These are phyloP conservation scores for Halichondria panicea DNA, from an alignment of 37 sponge, comb jelly and placozoan genomes.

Conservation along the genomic window DNA sequence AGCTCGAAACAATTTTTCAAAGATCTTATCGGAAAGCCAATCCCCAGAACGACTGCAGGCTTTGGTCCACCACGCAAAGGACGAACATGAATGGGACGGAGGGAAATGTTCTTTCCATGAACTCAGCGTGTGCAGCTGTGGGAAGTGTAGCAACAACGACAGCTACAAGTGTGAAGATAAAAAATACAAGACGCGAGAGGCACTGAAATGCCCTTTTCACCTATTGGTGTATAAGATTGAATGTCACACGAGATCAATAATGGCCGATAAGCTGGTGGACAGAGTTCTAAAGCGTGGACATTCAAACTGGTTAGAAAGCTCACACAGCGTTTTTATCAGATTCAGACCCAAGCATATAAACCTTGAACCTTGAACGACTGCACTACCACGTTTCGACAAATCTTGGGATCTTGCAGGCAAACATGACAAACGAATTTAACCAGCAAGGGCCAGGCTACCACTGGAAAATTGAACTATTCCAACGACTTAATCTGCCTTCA, in stretches of 20 bases:
- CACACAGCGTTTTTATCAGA: slow-evolving; percentile 31
- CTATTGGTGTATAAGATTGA: slow-evolving; percentile 36
- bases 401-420: too few relatives aligned
- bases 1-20: slow-evolving; percentile 25
- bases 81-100: slow-evolving; percentile 28
- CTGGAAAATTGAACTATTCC: slow-evolving; percentile 24
- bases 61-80: slow-evolving; percentile 41
- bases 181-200: slow-evolving; percentile 1
- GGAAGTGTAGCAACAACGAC: slow-evolving; percentile 13
- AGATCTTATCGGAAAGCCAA: not conserved
- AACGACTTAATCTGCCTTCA: not conserved
- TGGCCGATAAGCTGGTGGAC: not conserved
- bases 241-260: slow-evolving; percentile 15
- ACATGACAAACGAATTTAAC: too few relatives aligned
- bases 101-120: slow-evolving; percentile 43
- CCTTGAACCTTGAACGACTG: slow-evolving; percentile 13
- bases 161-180: slow-evolving; percentile 19
- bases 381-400: too few relatives aligned
- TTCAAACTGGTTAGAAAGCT: slow-evolving; percentile 14
- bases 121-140: slow-evolving; percentile 9
- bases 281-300: too few relatives aligned
- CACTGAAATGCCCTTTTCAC: slow-evolving; percentile 26
- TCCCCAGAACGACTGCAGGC: slow-evolving; percentile 1
- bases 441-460: slow-evolving; percentile 14
- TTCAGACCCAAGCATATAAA: too few relatives aligned